Conservation (phyloP, 2,113 vertebrate genomes). For the Phrynocephalus versicolor region DNA sequence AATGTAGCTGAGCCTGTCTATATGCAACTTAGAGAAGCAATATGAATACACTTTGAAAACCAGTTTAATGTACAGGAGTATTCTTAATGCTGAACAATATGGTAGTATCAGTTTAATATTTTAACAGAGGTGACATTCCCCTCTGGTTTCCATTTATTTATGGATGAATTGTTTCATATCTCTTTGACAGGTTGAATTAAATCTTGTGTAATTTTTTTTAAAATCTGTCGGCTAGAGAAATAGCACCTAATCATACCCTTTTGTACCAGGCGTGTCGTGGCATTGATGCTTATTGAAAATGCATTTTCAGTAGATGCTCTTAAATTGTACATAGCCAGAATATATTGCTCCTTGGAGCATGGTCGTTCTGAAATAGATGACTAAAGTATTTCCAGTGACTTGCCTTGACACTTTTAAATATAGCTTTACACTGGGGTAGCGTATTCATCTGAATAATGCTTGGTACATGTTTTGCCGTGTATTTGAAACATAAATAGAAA, state of each 20-base stretch:
- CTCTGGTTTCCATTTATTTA: slow-evolving; percentile 3
- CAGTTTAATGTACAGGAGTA: background rate
- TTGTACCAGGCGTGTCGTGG: slow-evolving; percentile 22
- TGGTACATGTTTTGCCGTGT: slow-evolving; percentile 36
- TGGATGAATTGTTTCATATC: background rate
- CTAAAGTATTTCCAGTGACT: slow-evolving; percentile 23
- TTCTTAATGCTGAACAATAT: background rate
- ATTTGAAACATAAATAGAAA: slow-evolving; percentile 32
- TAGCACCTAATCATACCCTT: background rate
- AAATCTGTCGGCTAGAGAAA: slow-evolving; percentile 36
- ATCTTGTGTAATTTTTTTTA: background rate
- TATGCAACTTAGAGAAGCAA: background rate
- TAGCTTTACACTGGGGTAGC: slow-evolving; percentile 7
- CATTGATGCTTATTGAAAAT: slow-evolving; percentile 47
- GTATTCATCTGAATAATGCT: slow-evolving; percentile 25
- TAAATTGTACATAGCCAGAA: slow-evolving; percentile 38
- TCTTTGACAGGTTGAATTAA: slow-evolving; percentile 43
- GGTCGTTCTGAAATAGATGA: slow-evolving; percentile 33
- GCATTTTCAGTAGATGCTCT: slow-evolving; percentile 45
- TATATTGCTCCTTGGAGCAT: slow-evolving; percentile 30
- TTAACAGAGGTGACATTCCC: background rate
- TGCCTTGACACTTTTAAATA: slow-evolving; percentile 28
- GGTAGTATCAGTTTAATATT: background rate
- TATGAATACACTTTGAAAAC: background rate
- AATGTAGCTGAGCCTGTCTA: background rate